Base-by-base conservation (phyloP, 2,888 invertebrate species). In the Acleris cristana region DNA sequence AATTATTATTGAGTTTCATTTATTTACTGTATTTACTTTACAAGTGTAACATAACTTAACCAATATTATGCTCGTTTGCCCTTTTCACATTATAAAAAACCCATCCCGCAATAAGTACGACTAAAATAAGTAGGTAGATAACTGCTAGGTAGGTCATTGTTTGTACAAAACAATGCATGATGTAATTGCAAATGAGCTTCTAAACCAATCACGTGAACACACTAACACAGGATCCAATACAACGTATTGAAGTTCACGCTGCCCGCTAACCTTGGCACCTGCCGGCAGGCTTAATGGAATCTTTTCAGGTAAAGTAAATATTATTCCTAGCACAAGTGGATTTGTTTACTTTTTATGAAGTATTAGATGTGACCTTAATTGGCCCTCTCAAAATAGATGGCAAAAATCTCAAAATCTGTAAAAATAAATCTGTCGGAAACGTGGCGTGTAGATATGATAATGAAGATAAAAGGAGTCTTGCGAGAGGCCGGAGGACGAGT, bases 291-390 rank as follows among this genome's bases (percentile, higher is more conserved):
- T 40, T 69, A 65, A 69, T 65, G 56, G 67, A 55, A 66, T 60
- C 65, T 71, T 64, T 68, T 59, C 73, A 71, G 72, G 70, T 73
- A 72, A 48, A 63, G 70, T 65, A 71, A 66, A 70, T 72, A 74
- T 74, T 70, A 71, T 72, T 74, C 62, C 68, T 63, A 66, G 57
- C 51, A 19, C 64, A 19, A 59, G 63, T 40, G 59, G 59, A 51
- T 63, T 55, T 72, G 77, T 77, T 76, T 76, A 75, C 40, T 62
- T 16, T 58, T n/a, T 58, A 55, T 57, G 53, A 57, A n/a, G 45
- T 62, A 59, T 54, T 23, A 57, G 62, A 63, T 26, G 60, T 53
- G 62, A 58, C 53, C 63, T 54, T 63, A 67, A 67, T 63, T 58
- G 63, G 58, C 19, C 44, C 23, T 40, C 58, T 49, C n/a, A 21